Base-by-base conservation (phyloP, 2,797 vertebrate genomes). In the Peromyscus eremicus region DNA sequence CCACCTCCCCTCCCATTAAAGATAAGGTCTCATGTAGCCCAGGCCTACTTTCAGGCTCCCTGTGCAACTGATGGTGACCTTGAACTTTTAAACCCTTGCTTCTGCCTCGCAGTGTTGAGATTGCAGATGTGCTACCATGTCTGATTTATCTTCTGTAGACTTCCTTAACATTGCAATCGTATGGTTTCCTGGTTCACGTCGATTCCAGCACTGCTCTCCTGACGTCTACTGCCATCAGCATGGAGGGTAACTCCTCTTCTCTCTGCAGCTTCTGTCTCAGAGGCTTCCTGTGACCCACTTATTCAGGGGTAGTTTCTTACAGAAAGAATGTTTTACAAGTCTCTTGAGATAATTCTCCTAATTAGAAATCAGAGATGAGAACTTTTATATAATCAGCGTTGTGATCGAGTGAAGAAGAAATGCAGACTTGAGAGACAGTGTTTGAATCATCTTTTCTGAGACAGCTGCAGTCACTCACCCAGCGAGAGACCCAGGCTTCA, bases 311-410 rank as follows among this genome's bases (percentile, higher is more conserved):
- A 40, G 40, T 91, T 96, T 96, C 92, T 95, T 94, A 55, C 27
- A 96, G 57, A 94, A 85, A 55, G 80, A 90, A 77, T 89, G 71
- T 37, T 96, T 94, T 95, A 75, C 52, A 97, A 64, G 49, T 95
- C 92, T 96, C 95, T 96, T 92, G 92, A 97, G 96, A 89, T 83
- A 92, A 71, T 96, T 96, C 92, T 95, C 37, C 94, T 96, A 94
- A 92, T 97, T 97, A 94, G 90, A 96, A 95, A 83, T 71, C 55
- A 94, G 62, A 27, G 82, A 76, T 52, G 77, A 82, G 84, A 92
- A 96, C 75, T 73, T 77, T 88, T 94, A 94, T 94, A 64, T 96
- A 95, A 92, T 96, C 29, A 86, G 64, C 81, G 55, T 79, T 91
- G 83, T 84, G 79, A 70, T 91, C 21, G 60, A 92, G n/a, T 83